A percentile compares a stretch with the other conserved stretches of the same genome.
These are phyloP conservation scores for Lemur catta DNA, from an alignment of 2,797 vertebrate genomes.

Conservation along the genomic window DNA sequence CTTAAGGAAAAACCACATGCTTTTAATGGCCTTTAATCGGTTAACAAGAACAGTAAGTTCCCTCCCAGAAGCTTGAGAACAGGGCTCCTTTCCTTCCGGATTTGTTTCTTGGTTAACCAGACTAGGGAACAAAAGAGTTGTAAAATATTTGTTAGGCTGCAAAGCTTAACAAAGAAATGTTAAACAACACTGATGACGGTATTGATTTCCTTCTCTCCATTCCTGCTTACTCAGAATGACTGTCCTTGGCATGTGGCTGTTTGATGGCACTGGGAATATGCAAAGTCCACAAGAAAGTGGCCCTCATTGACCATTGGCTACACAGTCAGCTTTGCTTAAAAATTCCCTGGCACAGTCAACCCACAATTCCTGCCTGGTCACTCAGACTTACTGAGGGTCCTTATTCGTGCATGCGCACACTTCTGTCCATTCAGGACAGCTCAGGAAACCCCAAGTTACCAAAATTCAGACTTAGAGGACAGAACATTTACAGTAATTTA, in stretches of 20 bases:
- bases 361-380: neutral
- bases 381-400: neutral
- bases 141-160: constrained; percentile 70
- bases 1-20: constrained; percentile 45
- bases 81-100: constrained; percentile 53
- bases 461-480: constrained; percentile 29
- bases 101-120: constrained; percentile 60
- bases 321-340: constrained; percentile 19
- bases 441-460: neutral
- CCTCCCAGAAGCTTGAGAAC: constrained; percentile 52
- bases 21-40: constrained; percentile 68
- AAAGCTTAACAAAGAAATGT: constrained; percentile 72
- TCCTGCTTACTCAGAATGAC: neutral
- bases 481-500: neutral
- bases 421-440: neutral
- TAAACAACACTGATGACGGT: constrained; percentile 58
- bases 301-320: neutral
- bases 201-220: constrained; percentile 62
- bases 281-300: neutral
- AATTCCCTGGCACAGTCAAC: neutral
- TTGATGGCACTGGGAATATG: neutral
- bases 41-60: constrained; percentile 55
- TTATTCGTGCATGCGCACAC: rapidly evolving
- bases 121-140: constrained; percentile 62
- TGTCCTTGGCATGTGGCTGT: neutral